These are phyloP conservation scores for Latrodectus hesperus DNA, from an alignment of 2,888 invertebrate genomes.

Conservation along the genomic window DNA sequence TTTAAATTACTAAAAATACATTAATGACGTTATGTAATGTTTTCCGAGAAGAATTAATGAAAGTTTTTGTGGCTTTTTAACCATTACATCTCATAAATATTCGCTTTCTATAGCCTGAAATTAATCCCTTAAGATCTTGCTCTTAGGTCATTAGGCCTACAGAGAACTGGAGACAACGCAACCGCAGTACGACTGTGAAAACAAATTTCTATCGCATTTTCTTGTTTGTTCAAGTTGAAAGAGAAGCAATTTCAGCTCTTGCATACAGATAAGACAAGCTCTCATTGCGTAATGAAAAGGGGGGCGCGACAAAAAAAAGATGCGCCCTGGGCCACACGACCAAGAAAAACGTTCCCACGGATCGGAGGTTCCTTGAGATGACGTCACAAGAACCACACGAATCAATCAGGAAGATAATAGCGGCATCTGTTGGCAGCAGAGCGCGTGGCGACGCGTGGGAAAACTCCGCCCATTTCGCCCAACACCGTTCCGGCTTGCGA, in stretches of 20 bases:
- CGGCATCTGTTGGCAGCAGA: slow-evolving; percentile 62
- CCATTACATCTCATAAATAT: too few relatives aligned
- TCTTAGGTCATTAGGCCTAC: too few relatives aligned
- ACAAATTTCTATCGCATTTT: too few relatives aligned
- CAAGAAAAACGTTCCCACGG: slow-evolving; percentile 37
- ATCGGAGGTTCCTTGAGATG: slow-evolving; percentile 33
- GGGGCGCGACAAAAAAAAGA: neutral
- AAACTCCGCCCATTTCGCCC: slow-evolving; percentile 57
- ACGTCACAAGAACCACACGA: slow-evolving; percentile 45
- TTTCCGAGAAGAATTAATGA: too few relatives aligned
- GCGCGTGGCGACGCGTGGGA: slow-evolving; percentile 67
- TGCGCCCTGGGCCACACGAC: slow-evolving; percentile 33
- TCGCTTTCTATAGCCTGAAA: too few relatives aligned
- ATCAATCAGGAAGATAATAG: slow-evolving; percentile 68
- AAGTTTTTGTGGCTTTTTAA: too few relatives aligned
- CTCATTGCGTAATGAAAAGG: neutral
- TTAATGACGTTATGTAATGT: too few relatives aligned
- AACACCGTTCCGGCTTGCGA: slow-evolving; percentile 5
- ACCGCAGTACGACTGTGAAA: too few relatives aligned
- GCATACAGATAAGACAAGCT: slow-evolving; percentile 1
- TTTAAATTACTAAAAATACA: too few relatives aligned
- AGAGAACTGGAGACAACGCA: too few relatives aligned
- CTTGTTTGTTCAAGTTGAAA: neutral
- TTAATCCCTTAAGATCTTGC: too few relatives aligned
- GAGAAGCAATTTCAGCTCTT: neutral